Base-by-base conservation (phyloP, 2,797 vertebrate species). In the Thalassophryne amazonica region DNA sequence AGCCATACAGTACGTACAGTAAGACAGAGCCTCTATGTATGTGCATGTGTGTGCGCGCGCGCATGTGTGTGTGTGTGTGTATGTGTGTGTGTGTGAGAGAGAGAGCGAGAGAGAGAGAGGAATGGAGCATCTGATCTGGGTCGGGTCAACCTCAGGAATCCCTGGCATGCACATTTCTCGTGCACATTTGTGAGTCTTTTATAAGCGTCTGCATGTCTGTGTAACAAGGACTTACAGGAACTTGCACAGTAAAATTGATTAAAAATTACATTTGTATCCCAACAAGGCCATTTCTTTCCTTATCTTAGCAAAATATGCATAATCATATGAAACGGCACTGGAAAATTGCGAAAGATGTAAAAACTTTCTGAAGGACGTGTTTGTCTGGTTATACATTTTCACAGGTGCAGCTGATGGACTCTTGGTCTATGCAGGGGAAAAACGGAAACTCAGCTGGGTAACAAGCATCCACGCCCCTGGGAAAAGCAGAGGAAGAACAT, bases 131-230 rank as follows among this genome's bases (percentile, higher is more conserved):
- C 61, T 65, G 60, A 84, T 84, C 56, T 82, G 77, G 83, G 77
- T 83, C 78, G 76, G 67, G 4, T 63, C 57, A 19, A 69, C 60
- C 78, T 78, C 76, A 72, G 81, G 83, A 84, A 87, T 87, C 56
- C 38, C 59, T 48, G 83, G 81, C 60, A 84, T 82, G 56, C 69
- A 43, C 60, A 35, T 50, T 61, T 45, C 39, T 18, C 33, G 24
- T 48, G 35, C 48, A 67, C 37, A 10, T 61, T 48, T 56, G 40
- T 39, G 58, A 20, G 36, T 58, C 29, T 67, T 33, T 28, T 40
- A 29, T 38, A 6, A 43, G 22, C 34, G 38, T 53, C 33, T 56
- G 27, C 21, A 4, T 31, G 46, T 24, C 12, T 29, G 30, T 45
- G 39, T 28, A 21, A 32, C 7, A 6, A 17, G 9, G 42, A 43